Evolutionary conservation across 2,888 invertebrate species (phyloP), one percentile per base, ranked within the genome.

Genomic region (Brachycybe producta): DNA sequence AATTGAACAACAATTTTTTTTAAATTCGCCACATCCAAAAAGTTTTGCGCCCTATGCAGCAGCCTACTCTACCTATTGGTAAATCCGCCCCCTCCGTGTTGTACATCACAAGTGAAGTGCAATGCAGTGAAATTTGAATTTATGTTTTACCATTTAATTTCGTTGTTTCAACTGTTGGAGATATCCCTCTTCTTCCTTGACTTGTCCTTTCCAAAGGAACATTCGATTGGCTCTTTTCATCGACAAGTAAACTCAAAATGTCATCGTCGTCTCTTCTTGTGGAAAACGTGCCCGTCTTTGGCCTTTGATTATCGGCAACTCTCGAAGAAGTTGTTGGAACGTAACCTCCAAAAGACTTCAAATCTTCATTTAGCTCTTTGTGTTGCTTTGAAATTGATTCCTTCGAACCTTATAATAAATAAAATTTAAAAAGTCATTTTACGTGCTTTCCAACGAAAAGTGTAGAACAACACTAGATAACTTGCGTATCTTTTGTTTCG

Each of bases 271-370:
- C 13, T 24, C 24, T 8, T 11, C 42, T 24, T 24, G n/a, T n/a
- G 32, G 32, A 32, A 11, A n/a, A n/a, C 32, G 42, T 13, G 8
- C 24, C 42, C 5, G 42, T 41, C 11, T 7, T 27, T 3, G 42
- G 42, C 26, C 42, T 41, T 26, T 27, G 23, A 23, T 17, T 23
- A 13, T 24, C 42, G 7, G 27, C 19, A 8, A 17, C 24, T 17
- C 42, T 26, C 11, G 19, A 24, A 3, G 19, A 17, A 3, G 24
- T 11, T 2, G 24, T 23, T 24, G 23, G 42, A 24, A 41, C 42
- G 26, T 41, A 41, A n/a, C 42, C 24, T 8, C 42, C 42, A 26
- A 41, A n/a, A n/a, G n/a, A 41, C 27, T 41, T 23, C 23, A 24
- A 5, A 17, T 24, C 42, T 13, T 24, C 42, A n/a, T 23, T 27